A percentile compares a stretch with the other conserved stretches of the same genome.
phyloP scores from a whole-genome alignment of 2,113 vertebrate genomes.

The Verasper variegatus region DNA sequence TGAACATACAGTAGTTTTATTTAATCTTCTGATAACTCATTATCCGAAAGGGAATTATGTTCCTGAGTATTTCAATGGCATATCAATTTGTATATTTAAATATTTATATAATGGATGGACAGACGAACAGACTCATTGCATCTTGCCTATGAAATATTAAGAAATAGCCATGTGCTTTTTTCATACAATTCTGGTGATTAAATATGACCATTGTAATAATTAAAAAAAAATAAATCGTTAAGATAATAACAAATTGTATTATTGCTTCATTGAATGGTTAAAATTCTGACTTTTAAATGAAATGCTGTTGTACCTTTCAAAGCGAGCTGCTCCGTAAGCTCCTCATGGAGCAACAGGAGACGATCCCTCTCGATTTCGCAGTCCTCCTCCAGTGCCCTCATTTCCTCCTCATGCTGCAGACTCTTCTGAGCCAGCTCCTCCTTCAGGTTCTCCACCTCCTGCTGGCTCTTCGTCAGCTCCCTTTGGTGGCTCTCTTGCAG shows the following conservation, averaged over 20 bases:
- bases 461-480: slow-evolving; percentile 82
- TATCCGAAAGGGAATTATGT: too few relatives aligned
- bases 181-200: too few relatives aligned
- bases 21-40: too few relatives aligned
- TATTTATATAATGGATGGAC: too few relatives aligned
- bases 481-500: slow-evolving; percentile 83
- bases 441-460: slow-evolving; percentile 84
- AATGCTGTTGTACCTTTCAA: slow-evolving; percentile 77
- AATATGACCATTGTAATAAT: background rate
- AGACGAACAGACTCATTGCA: too few relatives aligned
- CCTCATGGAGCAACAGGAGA: slow-evolving; percentile 83
- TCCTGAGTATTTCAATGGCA: too few relatives aligned
- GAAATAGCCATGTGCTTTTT: too few relatives aligned
- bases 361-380: slow-evolving; percentile 84
- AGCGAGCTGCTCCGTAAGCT: slow-evolving; percentile 80
- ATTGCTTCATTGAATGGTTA: too few relatives aligned
- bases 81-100: too few relatives aligned
- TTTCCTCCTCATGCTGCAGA: slow-evolving; percentile 85
- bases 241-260: background rate
- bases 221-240: background rate
- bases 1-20: too few relatives aligned
- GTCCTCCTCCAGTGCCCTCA: slow-evolving; percentile 84
- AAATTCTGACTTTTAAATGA: background rate
- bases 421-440: slow-evolving; percentile 83
- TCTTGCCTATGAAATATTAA: too few relatives aligned